Conservation (phyloP, 2,797 vertebrate genomes). For the Kryptolebias ocellatus region DNA sequence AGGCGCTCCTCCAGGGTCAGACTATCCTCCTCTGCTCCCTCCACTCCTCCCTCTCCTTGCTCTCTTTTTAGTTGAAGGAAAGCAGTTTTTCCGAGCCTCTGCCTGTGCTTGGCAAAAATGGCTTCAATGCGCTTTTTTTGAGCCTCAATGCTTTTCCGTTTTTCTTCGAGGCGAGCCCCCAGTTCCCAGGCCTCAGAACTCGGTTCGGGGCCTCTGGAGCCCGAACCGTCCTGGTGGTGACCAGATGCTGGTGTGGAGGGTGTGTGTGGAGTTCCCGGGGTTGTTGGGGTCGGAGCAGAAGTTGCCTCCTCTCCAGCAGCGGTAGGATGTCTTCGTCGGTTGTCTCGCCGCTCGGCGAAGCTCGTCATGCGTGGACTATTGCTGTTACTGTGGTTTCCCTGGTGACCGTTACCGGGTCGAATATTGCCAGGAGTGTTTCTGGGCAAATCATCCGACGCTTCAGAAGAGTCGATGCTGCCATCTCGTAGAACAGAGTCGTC, state of each 20-base stretch:
- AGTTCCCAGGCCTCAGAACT: constrained; percentile 87
- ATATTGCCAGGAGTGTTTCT: constrained; percentile 73
- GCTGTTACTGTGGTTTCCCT: constrained; percentile 60
- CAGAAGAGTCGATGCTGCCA: constrained; percentile 84
- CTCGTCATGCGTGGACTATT: constrained; percentile 88
- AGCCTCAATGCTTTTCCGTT: constrained; percentile 89
- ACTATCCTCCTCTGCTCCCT: constrained; percentile 51
- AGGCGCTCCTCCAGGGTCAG: constrained; percentile 83
- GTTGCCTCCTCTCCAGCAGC: constrained; percentile 55
- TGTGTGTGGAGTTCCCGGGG: constrained; percentile 59
- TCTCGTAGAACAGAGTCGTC: constrained; percentile 83
- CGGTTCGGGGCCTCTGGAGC: constrained; percentile 76
- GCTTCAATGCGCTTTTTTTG: constrained; percentile 93
- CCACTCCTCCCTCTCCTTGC: constrained; percentile 75
- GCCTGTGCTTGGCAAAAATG: constrained; percentile 90
- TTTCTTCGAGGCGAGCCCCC: constrained; percentile 89
- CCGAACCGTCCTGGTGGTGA: constrained; percentile 66
- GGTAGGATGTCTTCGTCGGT: constrained; percentile 79
- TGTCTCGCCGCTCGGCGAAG: constrained; percentile 87
- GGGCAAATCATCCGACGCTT: constrained; percentile 74
- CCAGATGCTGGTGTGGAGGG: constrained; percentile 62
- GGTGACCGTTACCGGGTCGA: constrained; percentile 51
- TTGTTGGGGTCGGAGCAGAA: constrained; percentile 48
- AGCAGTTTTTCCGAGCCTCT: constrained; percentile 89
- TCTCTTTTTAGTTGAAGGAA: constrained; percentile 88